Evolutionary conservation across 2,797 vertebrate genomes (phyloP), one percentile per base, ranked within the genome.

Genomic region (Tauraco hartlaubi): DNA sequence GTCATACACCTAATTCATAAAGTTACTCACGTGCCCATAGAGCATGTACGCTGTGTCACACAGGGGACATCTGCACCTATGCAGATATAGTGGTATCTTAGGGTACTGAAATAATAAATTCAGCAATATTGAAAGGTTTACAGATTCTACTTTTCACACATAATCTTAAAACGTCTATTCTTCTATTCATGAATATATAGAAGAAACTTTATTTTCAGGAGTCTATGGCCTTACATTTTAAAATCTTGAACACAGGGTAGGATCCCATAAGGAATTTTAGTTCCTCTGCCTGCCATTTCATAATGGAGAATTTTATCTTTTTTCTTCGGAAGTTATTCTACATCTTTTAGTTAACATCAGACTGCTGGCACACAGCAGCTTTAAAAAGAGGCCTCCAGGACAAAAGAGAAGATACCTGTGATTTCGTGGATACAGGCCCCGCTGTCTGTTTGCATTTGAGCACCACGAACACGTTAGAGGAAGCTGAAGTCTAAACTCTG

Each of bases 21-120:
- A 78, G 29, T 66, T 80, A n/a, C 44, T 83, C 20, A 7, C 0
- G 0, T 35, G 73, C 29, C 72, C 11, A 1, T 22, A 7, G 61
- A 71, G 39, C 8, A 13, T 17, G 37, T 54, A 19, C 1, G 0
- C 20, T 29, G 64, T 16, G 49, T 44, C 46, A 18, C 69, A 18
- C 17, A 6, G n/a, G 69, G 49, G n/a, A 25, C 25, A 12, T 20
- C 46, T 84, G 55, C 62, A 49, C 54, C 49, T 84, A 3, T 69
- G 43, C 80, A 72, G 33, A 11, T 51, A 17, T 0, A 31, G 85
- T 35, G 28, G 54, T 44, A 54, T 75, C 69, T 44, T 31, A 69
- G 74, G 28, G 39, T 84, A 39, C 61, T 71, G 31, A 67, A 75
- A 54, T 43, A 33, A n/a, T 31, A 55, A 51, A 22, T 67, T 48